Base-by-base conservation (phyloP, 1,140 invertebrate genomes). In the Tetranychus urticae region DNA sequence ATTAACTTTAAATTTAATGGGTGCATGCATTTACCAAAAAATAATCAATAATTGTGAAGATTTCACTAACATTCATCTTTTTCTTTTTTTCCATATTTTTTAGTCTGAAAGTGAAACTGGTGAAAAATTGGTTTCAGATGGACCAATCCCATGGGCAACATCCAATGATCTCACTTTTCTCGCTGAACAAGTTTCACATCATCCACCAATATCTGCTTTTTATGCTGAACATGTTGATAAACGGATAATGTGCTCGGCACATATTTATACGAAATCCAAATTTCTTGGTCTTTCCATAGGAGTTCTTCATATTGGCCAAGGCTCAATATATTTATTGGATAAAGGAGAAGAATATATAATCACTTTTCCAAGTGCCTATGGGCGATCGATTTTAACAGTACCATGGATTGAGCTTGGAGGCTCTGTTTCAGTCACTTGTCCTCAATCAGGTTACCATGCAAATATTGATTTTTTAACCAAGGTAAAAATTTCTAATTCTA, bases 151-250 rank as follows among this genome's bases (percentile, higher is more conserved):
- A 14, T 88, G 86, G 86, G 85, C 83, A 69, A 77, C 76, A 6
- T 75, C 78, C 46, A 78, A 85, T 72, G 84, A 90, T 68, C 77
- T 92, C 4, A 81, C 82, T 8, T 98, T 97, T 74, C 80, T 93
- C 62, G 91, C 93, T 2, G 94, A 98, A 74, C 94, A 98, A 77
- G 94, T 99, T 4, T 97, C 90, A 10, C 94, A 99, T 78, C 94
- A 98, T 79, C 96, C 94, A 12, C 94, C 94, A 86, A 86, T 96
- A 66, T 93, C 88, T 67, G 92, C 88, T 14, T 97, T 97, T 75
- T 97, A 97, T 77, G 90, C 89, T 58, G 92, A 97, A 73, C 86
- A 92, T 75, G 81, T 82, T 63, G 80, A 82, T 62, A 92, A 90
- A 73, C 79, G 83, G 63, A 88, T 96, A 58, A 83, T 82, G 70